Conservation (phyloP, 2,797 vertebrate species). For the Chloroceryle inda region DNA sequence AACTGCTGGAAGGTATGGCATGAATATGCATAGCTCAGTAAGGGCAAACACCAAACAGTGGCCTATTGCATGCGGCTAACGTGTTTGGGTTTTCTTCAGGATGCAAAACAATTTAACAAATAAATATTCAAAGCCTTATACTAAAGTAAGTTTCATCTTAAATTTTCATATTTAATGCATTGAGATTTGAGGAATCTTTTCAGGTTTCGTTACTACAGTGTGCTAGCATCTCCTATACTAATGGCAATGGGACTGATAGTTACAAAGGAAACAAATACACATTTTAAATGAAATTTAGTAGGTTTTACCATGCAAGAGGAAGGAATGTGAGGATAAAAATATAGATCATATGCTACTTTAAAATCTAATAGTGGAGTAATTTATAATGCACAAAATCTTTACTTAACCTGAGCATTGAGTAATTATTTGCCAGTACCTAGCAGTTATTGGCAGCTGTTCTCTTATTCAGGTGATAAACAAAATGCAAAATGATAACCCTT, state of each 20-base stretch:
- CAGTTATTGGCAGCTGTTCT: background rate
- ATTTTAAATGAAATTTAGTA: background rate
- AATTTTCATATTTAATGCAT: background rate
- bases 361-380: background rate
- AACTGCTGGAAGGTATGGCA: background rate
- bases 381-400: background rate
- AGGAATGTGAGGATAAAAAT: background rate
- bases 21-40: background rate
- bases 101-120: background rate
- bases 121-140: background rate
- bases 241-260: background rate
- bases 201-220: background rate
- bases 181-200: background rate
- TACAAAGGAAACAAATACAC: background rate
- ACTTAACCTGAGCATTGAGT: background rate
- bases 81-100: background rate
- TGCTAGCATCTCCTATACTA: background rate
- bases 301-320: background rate
- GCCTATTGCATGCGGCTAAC: background rate
- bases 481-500: constrained; percentile 36
- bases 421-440: background rate
- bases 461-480: constrained; percentile 16
- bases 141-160: background rate
- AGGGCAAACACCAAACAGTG: background rate
- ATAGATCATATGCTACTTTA: background rate